A percentile compares a stretch with the other conserved stretches of the same genome.
Conservation (phyloP, 1,140 invertebrate species). For the Eupristina koningsbergeri region DNA sequence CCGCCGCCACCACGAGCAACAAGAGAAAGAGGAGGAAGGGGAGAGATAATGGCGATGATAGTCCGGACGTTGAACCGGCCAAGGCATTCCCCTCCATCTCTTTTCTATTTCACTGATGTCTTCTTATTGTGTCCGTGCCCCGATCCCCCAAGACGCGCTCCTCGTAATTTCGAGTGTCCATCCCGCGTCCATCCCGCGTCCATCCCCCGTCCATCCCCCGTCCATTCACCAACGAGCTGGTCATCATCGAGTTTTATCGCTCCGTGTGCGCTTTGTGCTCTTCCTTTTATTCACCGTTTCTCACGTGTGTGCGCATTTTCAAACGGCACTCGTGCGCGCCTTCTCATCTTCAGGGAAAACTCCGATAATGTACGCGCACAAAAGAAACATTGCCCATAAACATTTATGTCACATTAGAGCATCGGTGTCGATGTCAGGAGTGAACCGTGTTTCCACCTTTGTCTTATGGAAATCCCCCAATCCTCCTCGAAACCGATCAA, state of each 20-base stretch:
- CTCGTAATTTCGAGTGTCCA: background rate
- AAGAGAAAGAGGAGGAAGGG: background rate
- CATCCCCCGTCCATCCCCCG: too few relatives aligned
- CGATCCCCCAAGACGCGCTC: background rate
- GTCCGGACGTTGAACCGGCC: background rate
- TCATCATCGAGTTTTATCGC: background rate
- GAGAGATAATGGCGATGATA: constrained; percentile 5
- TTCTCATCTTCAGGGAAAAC: background rate
- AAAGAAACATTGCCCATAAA: background rate
- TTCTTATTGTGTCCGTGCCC: background rate
- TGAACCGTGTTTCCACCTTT: background rate
- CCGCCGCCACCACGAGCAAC: background rate
- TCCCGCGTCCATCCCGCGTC: too few relatives aligned
- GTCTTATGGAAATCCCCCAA: too few relatives aligned
- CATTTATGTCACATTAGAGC: background rate
- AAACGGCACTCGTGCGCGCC: background rate
- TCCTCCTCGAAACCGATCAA: too few relatives aligned
- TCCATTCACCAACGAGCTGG: background rate
- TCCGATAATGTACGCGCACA: background rate
- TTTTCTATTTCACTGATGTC: background rate
- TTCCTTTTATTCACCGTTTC: background rate
- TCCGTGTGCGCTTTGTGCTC: background rate
- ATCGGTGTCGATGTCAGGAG: background rate
- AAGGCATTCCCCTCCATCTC: too few relatives aligned
- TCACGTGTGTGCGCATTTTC: background rate